Evolutionary conservation across 2,888 invertebrate species (phyloP).

Genomic region (Phalera bucephala): DNA sequence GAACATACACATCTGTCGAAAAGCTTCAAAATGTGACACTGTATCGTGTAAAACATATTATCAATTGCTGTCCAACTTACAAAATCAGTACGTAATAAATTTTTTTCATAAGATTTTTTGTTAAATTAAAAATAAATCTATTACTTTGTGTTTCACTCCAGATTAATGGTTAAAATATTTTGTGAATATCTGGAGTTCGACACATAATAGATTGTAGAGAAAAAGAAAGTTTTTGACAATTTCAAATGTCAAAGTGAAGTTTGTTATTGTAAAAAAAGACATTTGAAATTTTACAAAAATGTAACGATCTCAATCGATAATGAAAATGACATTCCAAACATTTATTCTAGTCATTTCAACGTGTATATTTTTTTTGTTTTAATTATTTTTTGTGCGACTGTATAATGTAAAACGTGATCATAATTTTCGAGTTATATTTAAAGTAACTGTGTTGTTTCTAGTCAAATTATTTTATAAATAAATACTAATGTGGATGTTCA

Average conservation of each 20-base stretch:
- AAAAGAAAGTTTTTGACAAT: conserved; percentile 26
- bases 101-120: too few relatives aligned
- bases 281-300: conserved; percentile 35
- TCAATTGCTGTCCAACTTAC: too few relatives aligned
- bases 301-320: conserved; percentile 36
- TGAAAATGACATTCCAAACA: conserved; percentile 36
- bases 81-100: too few relatives aligned
- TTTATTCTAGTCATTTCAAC: conserved; percentile 37
- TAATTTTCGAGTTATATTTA: conserved; percentile 56
- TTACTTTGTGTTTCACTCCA: conserved; percentile 18
- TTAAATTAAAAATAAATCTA: too few relatives aligned
- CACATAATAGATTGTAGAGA: conserved; percentile 11
- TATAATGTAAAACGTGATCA: conserved; percentile 51
- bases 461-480: conserved; percentile 73
- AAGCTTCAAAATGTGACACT: too few relatives aligned
- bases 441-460: conserved; percentile 70
- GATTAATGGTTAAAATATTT: conserved; percentile 28
- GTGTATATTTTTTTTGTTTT: conserved; percentile 29
- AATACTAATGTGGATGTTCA: conserved; percentile 60
- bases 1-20: too few relatives aligned
- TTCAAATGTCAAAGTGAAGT: conserved; percentile 32
- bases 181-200: conserved; percentile 23
- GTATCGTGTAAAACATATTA: too few relatives aligned
- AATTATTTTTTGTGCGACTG: conserved; percentile 65
- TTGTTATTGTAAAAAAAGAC: conserved; percentile 29